Base-by-base conservation (phyloP, 2,888 invertebrate species). In the Sphaerophoria taeniata region DNA sequence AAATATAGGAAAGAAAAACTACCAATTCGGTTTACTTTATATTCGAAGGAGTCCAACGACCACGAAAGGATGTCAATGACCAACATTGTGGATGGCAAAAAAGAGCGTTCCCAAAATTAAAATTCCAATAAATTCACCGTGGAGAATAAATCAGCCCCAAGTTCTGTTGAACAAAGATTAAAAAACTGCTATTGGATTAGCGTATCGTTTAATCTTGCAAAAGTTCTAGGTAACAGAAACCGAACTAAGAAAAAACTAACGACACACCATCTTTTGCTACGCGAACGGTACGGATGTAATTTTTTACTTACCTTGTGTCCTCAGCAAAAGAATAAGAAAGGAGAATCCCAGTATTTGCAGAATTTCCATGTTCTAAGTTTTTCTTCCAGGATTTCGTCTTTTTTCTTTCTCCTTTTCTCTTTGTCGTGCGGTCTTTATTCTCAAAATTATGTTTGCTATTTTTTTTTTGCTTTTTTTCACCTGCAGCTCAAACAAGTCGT, bases 291-390 rank as follows among this genome's bases (percentile, higher is more conserved):
- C 11, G 31, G 7, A 14, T 75, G 51, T 67, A 65, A 84, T 75
- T 60, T 43, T 72, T 67, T 56, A 56, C 91, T 91, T 88, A 91
- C 91, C 91, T 89, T 91, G 89, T 88, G 90, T 90, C 88, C 89
- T 89, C 80, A 90, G 89, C 78, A 91, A 87, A 65, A 91, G 89
- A 87, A 90, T 87, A 73, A 91, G 88, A 85, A 90, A 88, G 80
- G 89, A 90, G 88, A 90, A 91, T 87, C 90, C 90, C 85, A 91
- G 88, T 87, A 90, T 88, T 88, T 91, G 90, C 87, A 89, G 89
- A 87, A 89, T 87, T 88, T 91, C 91, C 91, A 91, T 86, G 90
- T 90, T 24, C 24, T 24, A 24, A 24, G 24, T 89, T 90, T 90
- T 89, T 88, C 89, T 89, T 4, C 16, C 87, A 88, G 89, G 88